Evolutionary conservation across 2,888 invertebrate genomes (phyloP).

Genomic region (Leptinotarsa tumamoca): DNA sequence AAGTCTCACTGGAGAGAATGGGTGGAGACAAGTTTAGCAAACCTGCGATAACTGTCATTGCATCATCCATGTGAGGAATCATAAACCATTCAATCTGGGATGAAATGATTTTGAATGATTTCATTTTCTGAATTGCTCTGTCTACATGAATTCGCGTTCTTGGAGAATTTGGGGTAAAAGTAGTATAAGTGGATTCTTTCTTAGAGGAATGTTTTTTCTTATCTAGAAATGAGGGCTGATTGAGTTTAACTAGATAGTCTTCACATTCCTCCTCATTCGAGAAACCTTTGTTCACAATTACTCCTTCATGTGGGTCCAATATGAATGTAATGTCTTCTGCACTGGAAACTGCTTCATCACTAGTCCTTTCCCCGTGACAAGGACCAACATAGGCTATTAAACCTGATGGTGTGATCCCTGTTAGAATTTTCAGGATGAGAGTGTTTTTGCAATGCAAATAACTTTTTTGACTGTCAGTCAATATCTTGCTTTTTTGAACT

Average conservation of each 20-base stretch:
- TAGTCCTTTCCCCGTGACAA: not conserved
- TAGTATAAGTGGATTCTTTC: not conserved
- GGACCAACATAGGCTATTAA: conserved; percentile 21
- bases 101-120: conserved; percentile 1
- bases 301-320: too few species aligned
- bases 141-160: not conserved
- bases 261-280: not conserved
- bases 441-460: conserved; percentile 26
- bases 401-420: conserved; percentile 28
- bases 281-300: not conserved
- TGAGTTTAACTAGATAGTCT: not conserved
- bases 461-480: not conserved
- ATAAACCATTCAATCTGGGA: not conserved
- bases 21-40: not conserved
- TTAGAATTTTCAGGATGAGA: conserved; percentile 24
- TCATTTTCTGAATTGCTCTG: not conserved
- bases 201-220: not conserved
- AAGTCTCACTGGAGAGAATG: not conserved
- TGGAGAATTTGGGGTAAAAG: not conserved
- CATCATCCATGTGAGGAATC: not conserved
- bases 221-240: not conserved
- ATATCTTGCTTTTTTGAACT: not conserved
- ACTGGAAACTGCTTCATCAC: not conserved
- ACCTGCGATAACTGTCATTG: not conserved
- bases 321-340: too few species aligned